phyloP scores from a whole-genome alignment of 2,888 invertebrate genomes.

The Diadromus collaris region DNA sequence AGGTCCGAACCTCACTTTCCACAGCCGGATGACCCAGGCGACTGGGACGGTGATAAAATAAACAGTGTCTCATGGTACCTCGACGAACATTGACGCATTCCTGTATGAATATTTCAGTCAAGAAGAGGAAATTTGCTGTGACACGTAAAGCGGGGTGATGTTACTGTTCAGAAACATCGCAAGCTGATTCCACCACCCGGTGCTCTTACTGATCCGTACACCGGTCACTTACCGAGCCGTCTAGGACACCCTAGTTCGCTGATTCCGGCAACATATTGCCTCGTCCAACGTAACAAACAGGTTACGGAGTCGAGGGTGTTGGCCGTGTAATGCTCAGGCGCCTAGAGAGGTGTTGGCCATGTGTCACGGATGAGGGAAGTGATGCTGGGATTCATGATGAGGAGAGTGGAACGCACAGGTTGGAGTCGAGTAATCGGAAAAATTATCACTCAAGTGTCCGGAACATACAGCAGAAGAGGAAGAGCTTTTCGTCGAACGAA shows the following conservation, averaged over 20 bases:
- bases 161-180: not conserved
- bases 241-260: not conserved
- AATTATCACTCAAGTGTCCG: constrained; percentile 69
- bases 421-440: constrained; percentile 61
- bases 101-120: not conserved
- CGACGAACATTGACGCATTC: constrained; percentile 30
- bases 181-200: not conserved
- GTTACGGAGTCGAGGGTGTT: constrained; percentile 64
- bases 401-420: constrained; percentile 4
- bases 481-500: constrained; percentile 34
- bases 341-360: constrained; percentile 50
- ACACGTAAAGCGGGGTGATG: not conserved
- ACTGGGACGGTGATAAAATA: constrained; percentile 38
- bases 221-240: not conserved
- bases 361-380: constrained; percentile 12
- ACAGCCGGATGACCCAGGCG: constrained; percentile 6
- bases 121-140: not conserved
- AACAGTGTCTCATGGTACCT: constrained; percentile 21
- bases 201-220: constrained; percentile 13
- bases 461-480: not conserved
- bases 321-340: constrained; percentile 61
- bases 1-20: constrained; percentile 18
- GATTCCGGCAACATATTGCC: constrained; percentile 69
- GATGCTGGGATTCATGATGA: constrained; percentile 4
- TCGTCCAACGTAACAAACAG: constrained; percentile 73